A percentile compares a stretch with the other conserved stretches of the same genome.
Conservation (phyloP, 2,888 invertebrate species). For the Andricus quercusramuli region DNA sequence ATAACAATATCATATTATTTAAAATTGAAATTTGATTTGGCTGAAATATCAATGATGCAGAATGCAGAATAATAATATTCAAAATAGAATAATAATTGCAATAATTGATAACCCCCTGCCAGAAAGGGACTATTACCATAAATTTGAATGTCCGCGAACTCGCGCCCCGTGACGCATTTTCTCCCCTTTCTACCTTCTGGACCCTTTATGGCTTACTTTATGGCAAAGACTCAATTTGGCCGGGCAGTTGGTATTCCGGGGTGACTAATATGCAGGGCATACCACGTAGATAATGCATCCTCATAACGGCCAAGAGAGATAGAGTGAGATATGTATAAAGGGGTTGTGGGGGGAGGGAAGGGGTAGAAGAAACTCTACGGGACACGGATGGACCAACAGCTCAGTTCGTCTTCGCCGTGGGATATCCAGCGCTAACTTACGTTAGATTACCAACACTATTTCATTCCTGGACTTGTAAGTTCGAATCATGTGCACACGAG, state of each 20-base stretch:
- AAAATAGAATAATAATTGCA: constrained; percentile 54
- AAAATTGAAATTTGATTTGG: too few species aligned
- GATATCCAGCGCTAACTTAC: constrained; percentile 72
- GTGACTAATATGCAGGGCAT: constrained; percentile 84
- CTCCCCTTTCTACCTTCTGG: constrained; percentile 72
- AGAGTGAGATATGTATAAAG: constrained; percentile 31
- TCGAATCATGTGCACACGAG: background rate
- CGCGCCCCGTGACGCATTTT: constrained; percentile 45
- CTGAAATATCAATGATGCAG: too few species aligned
- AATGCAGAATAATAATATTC: background rate
- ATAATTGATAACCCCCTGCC: constrained; percentile 72
- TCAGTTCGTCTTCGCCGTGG: constrained; percentile 75
- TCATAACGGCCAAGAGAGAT: constrained; percentile 65
- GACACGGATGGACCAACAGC: constrained; percentile 63
- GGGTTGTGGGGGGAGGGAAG: constrained; percentile 30
- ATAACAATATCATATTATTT: too few species aligned
- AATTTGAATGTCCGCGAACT: constrained; percentile 75
- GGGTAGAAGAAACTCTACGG: constrained; percentile 51
- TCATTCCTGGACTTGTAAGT: constrained; percentile 55
- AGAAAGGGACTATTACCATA: constrained; percentile 73
- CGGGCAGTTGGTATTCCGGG: constrained; percentile 82
- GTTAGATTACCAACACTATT: constrained; percentile 68
- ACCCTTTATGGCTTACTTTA: constrained; percentile 79
- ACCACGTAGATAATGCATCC: constrained; percentile 81
- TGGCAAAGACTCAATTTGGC: constrained; percentile 80